phyloP scores from a whole-genome alignment of 2,888 invertebrate species.

The Imbricaverruca yamaguchii region DNA sequence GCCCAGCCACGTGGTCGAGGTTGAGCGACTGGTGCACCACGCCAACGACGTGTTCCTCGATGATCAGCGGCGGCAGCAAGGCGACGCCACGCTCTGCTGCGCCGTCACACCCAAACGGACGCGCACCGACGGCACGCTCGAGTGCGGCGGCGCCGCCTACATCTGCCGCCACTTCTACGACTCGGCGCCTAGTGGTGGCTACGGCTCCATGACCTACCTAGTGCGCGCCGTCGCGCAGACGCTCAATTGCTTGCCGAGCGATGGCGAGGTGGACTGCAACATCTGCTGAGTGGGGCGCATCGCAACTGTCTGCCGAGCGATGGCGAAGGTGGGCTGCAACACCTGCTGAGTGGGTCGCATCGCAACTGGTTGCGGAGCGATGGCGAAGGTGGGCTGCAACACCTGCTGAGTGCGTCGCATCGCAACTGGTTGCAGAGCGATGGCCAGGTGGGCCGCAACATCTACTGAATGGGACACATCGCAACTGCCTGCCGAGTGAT shows the following conservation, averaged over 20 bases:
- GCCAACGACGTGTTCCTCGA: conserved; percentile 91
- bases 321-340: not conserved
- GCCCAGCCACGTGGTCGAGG: conserved; percentile 55
- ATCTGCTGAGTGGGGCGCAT: conserved; percentile 29
- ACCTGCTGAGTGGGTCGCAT: too few species aligned
- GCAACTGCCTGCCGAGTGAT: conserved; percentile 67
- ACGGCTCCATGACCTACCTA: conserved; percentile 71
- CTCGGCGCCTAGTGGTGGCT: conserved; percentile 94
- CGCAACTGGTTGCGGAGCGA: conserved; percentile 67
- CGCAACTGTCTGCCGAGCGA: not conserved
- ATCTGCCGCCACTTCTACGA: conserved; percentile 97
- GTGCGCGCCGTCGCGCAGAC: conserved; percentile 67
- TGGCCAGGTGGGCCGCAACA: conserved; percentile 60
- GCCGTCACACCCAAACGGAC: conserved; percentile 50
- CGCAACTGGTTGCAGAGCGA: conserved; percentile 64
- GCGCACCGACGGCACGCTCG: conserved; percentile 51
- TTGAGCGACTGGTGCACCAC: conserved; percentile 85
- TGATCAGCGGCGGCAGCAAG: conserved; percentile 83
- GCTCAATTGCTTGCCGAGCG: conserved; percentile 64
- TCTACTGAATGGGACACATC: conserved; percentile 39
- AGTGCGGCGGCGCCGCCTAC: conserved; percentile 88
- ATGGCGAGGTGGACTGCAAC: conserved; percentile 67
- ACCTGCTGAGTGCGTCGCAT: conserved; percentile 89
- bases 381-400: conserved; percentile 97
- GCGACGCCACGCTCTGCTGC: conserved; percentile 90